Evolutionary conservation across 2,888 invertebrate species (phyloP).

Genomic region (Parnassius glacialis): DNA sequence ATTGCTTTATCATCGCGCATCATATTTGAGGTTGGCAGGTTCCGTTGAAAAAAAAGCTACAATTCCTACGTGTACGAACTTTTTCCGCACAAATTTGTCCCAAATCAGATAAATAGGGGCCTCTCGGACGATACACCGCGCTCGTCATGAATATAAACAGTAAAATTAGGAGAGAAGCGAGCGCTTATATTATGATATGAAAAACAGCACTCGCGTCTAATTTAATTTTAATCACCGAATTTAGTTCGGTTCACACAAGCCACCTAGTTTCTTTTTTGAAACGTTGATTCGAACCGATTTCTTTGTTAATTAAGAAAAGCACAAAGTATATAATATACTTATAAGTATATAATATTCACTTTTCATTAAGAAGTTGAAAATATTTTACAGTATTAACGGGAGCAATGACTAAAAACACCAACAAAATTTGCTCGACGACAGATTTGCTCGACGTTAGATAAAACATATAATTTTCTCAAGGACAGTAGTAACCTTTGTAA

Average conservation of each 20-base stretch:
- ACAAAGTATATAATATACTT: too few species aligned
- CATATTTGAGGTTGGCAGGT: conserved; percentile 1
- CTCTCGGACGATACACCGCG: conserved; percentile 50
- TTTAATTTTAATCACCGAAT: conserved; percentile 65
- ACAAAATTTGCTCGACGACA: too few species aligned
- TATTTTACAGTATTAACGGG: too few species aligned
- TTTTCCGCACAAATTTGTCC: conserved; percentile 63
- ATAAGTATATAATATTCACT: too few species aligned
- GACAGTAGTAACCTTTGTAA: too few species aligned
- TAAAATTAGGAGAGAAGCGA: conserved; percentile 61
- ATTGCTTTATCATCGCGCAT: too few species aligned
- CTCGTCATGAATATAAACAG: conserved; percentile 76
- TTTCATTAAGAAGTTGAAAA: too few species aligned
- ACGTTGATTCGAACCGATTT: too few species aligned
- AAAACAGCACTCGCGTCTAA: conserved; percentile 65
- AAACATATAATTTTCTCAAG: too few species aligned
- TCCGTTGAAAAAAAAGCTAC: conserved; percentile 30
- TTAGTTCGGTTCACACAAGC: conserved; percentile 36
- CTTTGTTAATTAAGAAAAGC: too few species aligned
- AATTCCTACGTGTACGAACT: conserved; percentile 45
- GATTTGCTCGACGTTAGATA: too few species aligned
- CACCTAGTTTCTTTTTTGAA: background rate
- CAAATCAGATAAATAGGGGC: conserved; percentile 65
- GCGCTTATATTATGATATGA: conserved; percentile 49
- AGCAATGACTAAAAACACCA: too few species aligned